Percentiles rank a stretch among this genome's conserved stretches.
Conservation (phyloP, 2,888 invertebrate genomes). For the Bugulina stolonifera region DNA sequence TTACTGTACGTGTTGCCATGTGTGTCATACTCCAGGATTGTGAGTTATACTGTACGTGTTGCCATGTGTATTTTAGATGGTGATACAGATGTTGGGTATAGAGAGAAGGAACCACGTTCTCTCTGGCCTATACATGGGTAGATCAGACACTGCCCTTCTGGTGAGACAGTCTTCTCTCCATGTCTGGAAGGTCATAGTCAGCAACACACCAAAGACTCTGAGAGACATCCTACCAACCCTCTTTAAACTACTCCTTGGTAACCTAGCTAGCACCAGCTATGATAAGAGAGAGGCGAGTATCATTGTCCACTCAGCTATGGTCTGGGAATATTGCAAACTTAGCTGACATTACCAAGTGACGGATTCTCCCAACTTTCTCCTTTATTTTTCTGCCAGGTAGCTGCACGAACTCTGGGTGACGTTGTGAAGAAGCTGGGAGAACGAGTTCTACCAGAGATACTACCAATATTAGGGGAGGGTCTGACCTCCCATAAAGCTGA, state of each 20-base stretch:
- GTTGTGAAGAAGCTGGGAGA: conserved; percentile 94
- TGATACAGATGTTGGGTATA: conserved; percentile 77
- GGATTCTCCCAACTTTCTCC: no score
- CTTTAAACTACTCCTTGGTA: conserved; percentile 83
- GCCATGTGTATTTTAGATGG: conserved; percentile 60
- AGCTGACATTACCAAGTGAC: no score
- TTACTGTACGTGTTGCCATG: neutral
- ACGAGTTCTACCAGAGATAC: conserved; percentile 92
- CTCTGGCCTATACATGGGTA: conserved; percentile 74
- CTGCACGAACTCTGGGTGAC: conserved; percentile 91
- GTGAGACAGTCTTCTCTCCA: conserved; percentile 95
- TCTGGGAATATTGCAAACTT: no score
- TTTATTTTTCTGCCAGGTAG: conserved; percentile 63
- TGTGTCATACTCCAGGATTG: neutral
- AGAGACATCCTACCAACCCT: conserved; percentile 91
- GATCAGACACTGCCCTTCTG: conserved; percentile 92
- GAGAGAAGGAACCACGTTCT: conserved; percentile 82
- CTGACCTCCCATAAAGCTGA: conserved; percentile 84
- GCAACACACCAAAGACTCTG: conserved; percentile 92
- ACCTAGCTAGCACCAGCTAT: conserved; percentile 89
- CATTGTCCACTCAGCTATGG: no score
- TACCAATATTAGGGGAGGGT: conserved; percentile 91
- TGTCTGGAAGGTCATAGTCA: conserved; percentile 98
- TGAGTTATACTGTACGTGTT: neutral
- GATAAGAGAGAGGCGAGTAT: conserved; percentile 78